A percentile compares a stretch with the other conserved stretches of the same genome.
These are phyloP conservation scores for Chiridota heheva DNA, from an alignment of 35 echinoderm and acorn worm species.

Conservation along the genomic window DNA sequence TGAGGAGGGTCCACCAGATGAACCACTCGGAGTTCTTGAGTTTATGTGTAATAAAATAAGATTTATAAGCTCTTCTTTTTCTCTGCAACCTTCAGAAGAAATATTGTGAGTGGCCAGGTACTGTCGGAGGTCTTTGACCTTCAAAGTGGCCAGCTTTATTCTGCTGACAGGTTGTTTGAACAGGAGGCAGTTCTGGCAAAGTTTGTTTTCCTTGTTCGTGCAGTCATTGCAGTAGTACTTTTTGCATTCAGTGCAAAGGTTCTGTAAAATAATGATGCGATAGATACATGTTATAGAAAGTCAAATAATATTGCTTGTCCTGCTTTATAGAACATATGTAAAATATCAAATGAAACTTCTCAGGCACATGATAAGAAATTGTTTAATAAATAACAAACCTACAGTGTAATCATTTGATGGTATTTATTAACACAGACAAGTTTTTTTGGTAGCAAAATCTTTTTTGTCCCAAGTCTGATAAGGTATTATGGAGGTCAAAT, in stretches of 20 bases:
- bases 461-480: too few relatives aligned
- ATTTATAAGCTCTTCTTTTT: slow-evolving; percentile 36
- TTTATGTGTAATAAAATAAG: slow-evolving; percentile 17
- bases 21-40: slow-evolving; percentile 29
- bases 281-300: too few relatives aligned
- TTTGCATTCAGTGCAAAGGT: slow-evolving; percentile 48
- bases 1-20: slow-evolving; percentile 29
- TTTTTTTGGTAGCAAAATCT: too few relatives aligned
- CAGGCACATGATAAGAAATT: too few relatives aligned
- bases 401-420: too few relatives aligned
- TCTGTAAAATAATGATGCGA: neutral
- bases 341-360: too few relatives aligned
- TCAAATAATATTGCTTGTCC: too few relatives aligned
- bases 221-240: slow-evolving; percentile 45
- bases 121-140: slow-evolving; percentile 40
- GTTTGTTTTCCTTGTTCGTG: slow-evolving; percentile 32
- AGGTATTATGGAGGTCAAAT: too few relatives aligned
- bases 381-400: too few relatives aligned
- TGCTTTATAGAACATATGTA: too few relatives aligned
- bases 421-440: too few relatives aligned
- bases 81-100: slow-evolving; percentile 25
- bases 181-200: slow-evolving; percentile 38
- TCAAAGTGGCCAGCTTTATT: slow-evolving; percentile 13
- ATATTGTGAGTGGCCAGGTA: slow-evolving; percentile 23
- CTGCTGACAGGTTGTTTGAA: slow-evolving; percentile 24